Evolutionary conservation across 2,888 invertebrate genomes (phyloP).

Genomic region (Nesidiocoris tenuis): DNA sequence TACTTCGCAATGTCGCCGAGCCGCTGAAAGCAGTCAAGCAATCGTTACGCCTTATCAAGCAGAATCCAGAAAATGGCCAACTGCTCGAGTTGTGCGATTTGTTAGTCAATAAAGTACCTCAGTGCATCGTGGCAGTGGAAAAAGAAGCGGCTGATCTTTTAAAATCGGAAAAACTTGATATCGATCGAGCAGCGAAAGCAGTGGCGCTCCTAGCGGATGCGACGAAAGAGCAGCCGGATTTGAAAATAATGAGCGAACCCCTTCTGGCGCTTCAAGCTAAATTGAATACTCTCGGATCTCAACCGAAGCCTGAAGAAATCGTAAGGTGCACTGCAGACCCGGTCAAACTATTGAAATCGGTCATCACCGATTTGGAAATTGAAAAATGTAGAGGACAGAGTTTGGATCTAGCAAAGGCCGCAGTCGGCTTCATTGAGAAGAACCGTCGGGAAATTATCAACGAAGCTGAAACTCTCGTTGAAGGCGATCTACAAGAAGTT

Average conservation of each 20-base stretch:
- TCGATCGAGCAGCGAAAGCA: conserved; percentile 4
- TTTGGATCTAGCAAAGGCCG: background rate
- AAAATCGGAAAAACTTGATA: background rate
- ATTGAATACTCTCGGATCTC: background rate
- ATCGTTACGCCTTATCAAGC: background rate
- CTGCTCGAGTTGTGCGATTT: conserved; percentile 12
- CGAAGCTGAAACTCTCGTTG: conserved; percentile 3
- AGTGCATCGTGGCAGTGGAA: conserved; percentile 9
- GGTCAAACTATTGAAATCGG: background rate
- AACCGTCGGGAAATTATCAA: background rate
- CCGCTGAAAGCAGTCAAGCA: conserved; percentile 11
- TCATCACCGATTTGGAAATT: background rate
- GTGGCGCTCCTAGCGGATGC: conserved; percentile 13
- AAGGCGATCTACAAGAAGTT: conserved; percentile 12
- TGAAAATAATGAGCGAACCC: background rate
- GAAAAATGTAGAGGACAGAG: conserved; percentile 1
- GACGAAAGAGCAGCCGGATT: background rate
- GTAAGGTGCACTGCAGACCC: conserved; percentile 13
- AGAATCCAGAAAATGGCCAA: conserved; percentile 18
- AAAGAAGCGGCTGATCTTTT: conserved; percentile 20
- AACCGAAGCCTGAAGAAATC: conserved; percentile 21
- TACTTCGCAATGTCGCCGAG: background rate
- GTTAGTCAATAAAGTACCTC: background rate
- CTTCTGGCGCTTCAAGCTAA: conserved; percentile 9
- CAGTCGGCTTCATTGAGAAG: background rate